These are phyloP conservation scores for Tribolium freemani DNA, from an alignment of 2,888 invertebrate species.

Conservation along the genomic window DNA sequence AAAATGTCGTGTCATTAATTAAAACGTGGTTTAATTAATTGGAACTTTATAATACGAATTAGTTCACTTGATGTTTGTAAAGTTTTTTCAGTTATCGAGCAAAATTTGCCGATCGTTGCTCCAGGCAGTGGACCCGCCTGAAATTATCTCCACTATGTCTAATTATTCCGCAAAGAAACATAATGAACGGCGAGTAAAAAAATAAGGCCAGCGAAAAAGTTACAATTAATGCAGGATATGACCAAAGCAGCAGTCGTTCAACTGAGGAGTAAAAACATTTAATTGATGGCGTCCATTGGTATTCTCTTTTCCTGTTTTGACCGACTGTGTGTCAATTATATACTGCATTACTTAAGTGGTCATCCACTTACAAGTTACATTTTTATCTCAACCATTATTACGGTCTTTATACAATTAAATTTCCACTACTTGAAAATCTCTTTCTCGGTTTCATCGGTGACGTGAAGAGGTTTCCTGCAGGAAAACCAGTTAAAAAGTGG, in stretches of 20 bases:
- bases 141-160: neutral
- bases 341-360: slow-evolving; percentile 62
- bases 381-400: slow-evolving; percentile 55
- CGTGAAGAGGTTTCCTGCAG: slow-evolving; percentile 40
- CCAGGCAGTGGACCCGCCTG: too few relatives aligned
- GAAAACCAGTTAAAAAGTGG: slow-evolving; percentile 46
- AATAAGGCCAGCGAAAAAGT: slow-evolving; percentile 39
- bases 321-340: slow-evolving; percentile 60
- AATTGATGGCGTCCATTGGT: slow-evolving; percentile 39
- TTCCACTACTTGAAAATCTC: slow-evolving; percentile 3
- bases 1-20: slow-evolving; percentile 16
- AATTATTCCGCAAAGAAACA: slow-evolving; percentile 36
- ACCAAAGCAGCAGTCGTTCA: slow-evolving; percentile 48
- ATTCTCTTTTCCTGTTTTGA: slow-evolving; percentile 44
- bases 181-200: slow-evolving; percentile 35
- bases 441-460: slow-evolving; percentile 18
- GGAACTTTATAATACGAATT: slow-evolving; percentile 5
- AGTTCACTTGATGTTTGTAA: neutral
- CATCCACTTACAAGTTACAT: slow-evolving; percentile 57
- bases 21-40: slow-evolving; percentile 21
- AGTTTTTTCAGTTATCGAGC: neutral
- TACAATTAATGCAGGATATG: slow-evolving; percentile 59
- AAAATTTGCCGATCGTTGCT: neutral
- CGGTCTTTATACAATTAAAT: slow-evolving; percentile 22
- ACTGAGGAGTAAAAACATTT: slow-evolving; percentile 36